Evolutionary conservation across 2,797 vertebrate genomes (phyloP).

Genomic region (Aythya fuligula): DNA sequence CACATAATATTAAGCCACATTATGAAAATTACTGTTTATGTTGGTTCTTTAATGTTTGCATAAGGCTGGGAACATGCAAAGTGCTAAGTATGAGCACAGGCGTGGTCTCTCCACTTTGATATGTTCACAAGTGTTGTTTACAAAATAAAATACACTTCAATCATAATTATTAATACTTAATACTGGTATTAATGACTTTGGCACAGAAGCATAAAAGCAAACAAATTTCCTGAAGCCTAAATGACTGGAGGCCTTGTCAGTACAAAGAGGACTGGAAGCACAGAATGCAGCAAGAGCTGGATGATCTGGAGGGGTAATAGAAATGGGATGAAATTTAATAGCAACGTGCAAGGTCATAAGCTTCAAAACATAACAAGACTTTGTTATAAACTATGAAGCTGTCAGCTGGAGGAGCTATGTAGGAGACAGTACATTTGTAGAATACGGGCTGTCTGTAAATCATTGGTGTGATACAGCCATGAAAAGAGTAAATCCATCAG

Average conservation of each 20-base stretch:
- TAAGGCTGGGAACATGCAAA: background rate
- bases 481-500: background rate
- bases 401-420: background rate
- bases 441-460: background rate
- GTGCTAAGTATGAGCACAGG: background rate
- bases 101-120: background rate
- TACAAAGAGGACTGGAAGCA: background rate
- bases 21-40: slow-evolving; percentile 46
- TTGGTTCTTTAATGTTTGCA: background rate
- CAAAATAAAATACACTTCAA: background rate
- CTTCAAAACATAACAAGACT: slow-evolving; percentile 13
- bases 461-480: background rate
- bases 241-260: background rate
- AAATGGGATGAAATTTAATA: background rate
- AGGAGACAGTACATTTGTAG: background rate
- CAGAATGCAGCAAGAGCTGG: background rate
- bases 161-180: background rate
- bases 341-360: background rate
- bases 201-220: slow-evolving; percentile 1
- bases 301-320: background rate
- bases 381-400: background rate
- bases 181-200: background rate
- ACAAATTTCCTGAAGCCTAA: background rate
- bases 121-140: background rate
- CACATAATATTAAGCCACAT: slow-evolving; percentile 7